Percentiles rank a stretch among this genome's conserved stretches.
phyloP scores from a whole-genome alignment of 2,888 invertebrate genomes.

The Aporophyla lueneburgensis region DNA sequence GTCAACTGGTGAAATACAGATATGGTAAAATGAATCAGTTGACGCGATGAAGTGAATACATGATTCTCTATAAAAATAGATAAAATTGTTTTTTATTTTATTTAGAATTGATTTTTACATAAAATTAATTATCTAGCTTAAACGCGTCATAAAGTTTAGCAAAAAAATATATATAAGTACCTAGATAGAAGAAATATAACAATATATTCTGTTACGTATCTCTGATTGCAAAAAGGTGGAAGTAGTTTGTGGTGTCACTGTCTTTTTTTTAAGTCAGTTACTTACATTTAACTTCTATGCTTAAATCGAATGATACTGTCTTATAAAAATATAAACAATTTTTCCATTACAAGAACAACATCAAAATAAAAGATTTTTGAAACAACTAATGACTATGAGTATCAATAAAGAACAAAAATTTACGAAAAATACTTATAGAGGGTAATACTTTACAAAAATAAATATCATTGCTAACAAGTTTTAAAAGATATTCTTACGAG shows the following conservation, averaged over 20 bases:
- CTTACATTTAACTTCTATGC: constrained; percentile 49
- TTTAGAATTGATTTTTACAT: constrained; percentile 27
- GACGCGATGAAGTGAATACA: constrained; percentile 29
- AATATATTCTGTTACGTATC: constrained; percentile 39
- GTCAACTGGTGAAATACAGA: constrained; percentile 48
- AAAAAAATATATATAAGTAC: constrained; percentile 34
- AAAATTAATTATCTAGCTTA: constrained; percentile 25
- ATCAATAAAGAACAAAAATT: constrained; percentile 54
- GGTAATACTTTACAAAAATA: constrained; percentile 65
- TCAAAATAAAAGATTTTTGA: constrained; percentile 61
- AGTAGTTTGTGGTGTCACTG: constrained; percentile 35
- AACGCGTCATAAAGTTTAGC: constrained; percentile 29
- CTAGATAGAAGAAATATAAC: constrained; percentile 45
- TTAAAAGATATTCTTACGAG: constrained; percentile 17
- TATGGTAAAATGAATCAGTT: constrained; percentile 39
- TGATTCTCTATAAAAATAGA: constrained; percentile 42
- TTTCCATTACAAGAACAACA: constrained; percentile 67
- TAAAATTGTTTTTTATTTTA: constrained; percentile 22
- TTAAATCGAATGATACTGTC: constrained; percentile 74
- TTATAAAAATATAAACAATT: constrained; percentile 82
- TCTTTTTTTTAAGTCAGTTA: constrained; percentile 35
- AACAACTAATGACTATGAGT: constrained; percentile 62
- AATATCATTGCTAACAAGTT: constrained; percentile 68
- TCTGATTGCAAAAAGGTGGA: constrained; percentile 35
- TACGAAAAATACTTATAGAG: constrained; percentile 50